Conservation (phyloP, 2,113 vertebrate genomes). For the Pandion haliaetus region DNA sequence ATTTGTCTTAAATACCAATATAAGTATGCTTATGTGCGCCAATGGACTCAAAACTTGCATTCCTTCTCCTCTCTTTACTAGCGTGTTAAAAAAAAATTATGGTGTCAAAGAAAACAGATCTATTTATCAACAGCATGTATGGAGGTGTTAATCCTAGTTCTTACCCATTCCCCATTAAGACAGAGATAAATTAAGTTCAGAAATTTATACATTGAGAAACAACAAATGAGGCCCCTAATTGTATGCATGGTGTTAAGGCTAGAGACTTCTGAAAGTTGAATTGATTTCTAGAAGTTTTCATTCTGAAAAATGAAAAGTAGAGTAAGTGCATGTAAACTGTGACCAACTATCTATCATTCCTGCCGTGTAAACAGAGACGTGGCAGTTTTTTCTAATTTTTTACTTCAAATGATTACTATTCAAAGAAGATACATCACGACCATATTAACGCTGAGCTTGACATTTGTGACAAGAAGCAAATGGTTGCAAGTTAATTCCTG, state of each 20-base stretch:
- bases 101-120: neutral
- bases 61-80: neutral
- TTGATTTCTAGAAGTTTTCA: neutral
- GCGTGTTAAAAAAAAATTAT: neutral
- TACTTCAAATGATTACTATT: neutral
- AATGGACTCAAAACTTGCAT: neutral
- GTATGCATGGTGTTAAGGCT: neutral
- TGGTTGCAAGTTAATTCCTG: neutral
- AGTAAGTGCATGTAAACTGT: neutral
- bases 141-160: neutral
- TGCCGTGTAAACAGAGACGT: neutral
- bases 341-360: neutral
- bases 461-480: conserved; percentile 2
- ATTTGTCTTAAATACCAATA: neutral
- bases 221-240: neutral
- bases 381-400: neutral
- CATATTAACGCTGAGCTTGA: neutral
- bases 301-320: neutral
- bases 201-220: neutral
- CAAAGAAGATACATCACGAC: neutral
- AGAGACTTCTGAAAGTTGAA: neutral
- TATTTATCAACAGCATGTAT: neutral
- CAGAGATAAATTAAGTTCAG: neutral
- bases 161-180: neutral
- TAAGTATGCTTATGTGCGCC: neutral